A percentile compares a stretch with the other conserved stretches of the same genome.
Conservation (phyloP, 2,797 vertebrate species). For the Acrocephalus scirpaceus region DNA sequence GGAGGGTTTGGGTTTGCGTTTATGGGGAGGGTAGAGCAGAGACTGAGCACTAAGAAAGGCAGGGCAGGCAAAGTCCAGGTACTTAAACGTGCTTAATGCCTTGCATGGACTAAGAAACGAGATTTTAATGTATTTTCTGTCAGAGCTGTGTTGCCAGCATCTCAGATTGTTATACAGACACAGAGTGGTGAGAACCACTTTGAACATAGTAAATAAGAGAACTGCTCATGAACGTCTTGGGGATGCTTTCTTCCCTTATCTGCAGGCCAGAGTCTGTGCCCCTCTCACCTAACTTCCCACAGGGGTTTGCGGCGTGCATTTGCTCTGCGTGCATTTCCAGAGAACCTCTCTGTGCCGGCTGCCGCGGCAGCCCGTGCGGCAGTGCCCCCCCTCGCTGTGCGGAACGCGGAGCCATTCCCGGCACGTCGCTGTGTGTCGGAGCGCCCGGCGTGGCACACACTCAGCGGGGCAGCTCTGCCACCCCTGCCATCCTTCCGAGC, state of each 20-base stretch:
- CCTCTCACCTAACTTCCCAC: background rate
- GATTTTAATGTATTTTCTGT: background rate
- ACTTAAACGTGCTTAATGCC: background rate
- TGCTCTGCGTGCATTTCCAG: background rate
- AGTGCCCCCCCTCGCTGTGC: background rate
- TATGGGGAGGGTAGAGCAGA: background rate
- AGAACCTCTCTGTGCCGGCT: rapidly evolving
- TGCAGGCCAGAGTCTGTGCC: background rate
- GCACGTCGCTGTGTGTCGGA: background rate
- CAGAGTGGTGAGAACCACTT: background rate
- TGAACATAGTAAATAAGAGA: background rate
- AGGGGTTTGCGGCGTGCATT: rapidly evolving
- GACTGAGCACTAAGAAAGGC: background rate
- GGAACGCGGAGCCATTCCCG: background rate
- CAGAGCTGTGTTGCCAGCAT: background rate
- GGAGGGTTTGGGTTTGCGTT: background rate
- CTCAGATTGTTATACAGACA: background rate
- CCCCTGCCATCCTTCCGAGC: background rate
- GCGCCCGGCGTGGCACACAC: rapidly evolving
- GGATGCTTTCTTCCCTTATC: background rate
- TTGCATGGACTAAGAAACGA: background rate
- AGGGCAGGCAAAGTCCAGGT: background rate
- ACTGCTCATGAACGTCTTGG: rapidly evolving
- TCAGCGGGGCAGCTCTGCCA: background rate
- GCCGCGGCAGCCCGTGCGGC: background rate